A percentile compares a stretch with the other conserved stretches of the same genome.
phyloP scores from a whole-genome alignment of 2,797 vertebrate species.

The Triplophysa yarkandensis region DNA sequence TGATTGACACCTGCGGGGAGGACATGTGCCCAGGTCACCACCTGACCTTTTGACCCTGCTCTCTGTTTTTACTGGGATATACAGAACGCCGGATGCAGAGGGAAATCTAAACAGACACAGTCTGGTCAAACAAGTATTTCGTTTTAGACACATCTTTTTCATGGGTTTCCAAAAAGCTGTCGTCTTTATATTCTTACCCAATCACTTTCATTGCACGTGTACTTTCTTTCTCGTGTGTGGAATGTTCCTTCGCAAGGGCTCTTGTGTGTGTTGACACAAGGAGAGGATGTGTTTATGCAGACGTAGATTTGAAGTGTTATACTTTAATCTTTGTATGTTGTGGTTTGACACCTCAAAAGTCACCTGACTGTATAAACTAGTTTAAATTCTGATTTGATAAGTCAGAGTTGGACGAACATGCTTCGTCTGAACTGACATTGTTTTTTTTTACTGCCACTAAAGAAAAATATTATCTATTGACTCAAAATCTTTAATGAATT shows the following conservation, averaged over 20 bases:
- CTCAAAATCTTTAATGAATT: background rate
- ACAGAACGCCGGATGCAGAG: slow-evolving; percentile 59
- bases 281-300: slow-evolving; percentile 19
- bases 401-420: too few species aligned
- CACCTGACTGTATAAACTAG: background rate
- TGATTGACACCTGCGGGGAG: slow-evolving; percentile 71
- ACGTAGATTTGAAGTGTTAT: slow-evolving; percentile 12
- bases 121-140: slow-evolving; percentile 64
- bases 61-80: slow-evolving; percentile 71
- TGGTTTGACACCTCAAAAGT: background rate
- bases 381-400: background rate
- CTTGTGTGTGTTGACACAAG: slow-evolving; percentile 15
- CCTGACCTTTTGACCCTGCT: slow-evolving; percentile 72
- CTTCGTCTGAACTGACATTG: too few species aligned
- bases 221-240: slow-evolving; percentile 64
- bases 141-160: slow-evolving; percentile 57
- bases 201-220: slow-evolving; percentile 63
- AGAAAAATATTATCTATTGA: background rate
- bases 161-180: slow-evolving; percentile 13
- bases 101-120: slow-evolving; percentile 67
- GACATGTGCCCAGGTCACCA: slow-evolving; percentile 63
- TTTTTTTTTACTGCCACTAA: background rate
- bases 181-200: slow-evolving; percentile 33
- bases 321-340: slow-evolving; percentile 6
- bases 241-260: slow-evolving; percentile 53